Percentiles rank a stretch among this genome's conserved stretches.
Evolutionary conservation across 2,797 vertebrate genomes (phyloP).

Genomic region (Platalea minor): DNA sequence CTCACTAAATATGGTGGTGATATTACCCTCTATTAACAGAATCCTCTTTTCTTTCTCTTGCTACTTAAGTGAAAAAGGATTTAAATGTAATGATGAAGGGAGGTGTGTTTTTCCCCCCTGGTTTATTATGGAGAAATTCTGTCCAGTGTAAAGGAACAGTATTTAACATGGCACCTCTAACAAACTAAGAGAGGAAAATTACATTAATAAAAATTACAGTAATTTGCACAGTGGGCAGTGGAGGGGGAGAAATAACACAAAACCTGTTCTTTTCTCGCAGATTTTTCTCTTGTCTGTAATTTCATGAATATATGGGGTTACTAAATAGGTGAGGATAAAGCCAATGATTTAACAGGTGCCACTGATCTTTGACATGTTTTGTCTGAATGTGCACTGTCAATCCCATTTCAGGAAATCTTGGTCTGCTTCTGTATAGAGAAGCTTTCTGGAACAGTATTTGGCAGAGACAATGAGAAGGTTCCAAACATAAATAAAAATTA

Average conservation of each 20-base stretch:
- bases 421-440: not conserved
- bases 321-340: not conserved
- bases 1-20: not conserved
- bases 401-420: not conserved
- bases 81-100: not conserved
- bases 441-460: not conserved
- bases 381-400: not conserved
- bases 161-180: not conserved
- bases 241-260: not conserved
- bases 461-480: not conserved
- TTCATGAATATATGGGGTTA: not conserved
- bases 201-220: not conserved
- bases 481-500: not conserved
- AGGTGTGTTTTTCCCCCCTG: accelerated
- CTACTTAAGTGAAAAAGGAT: not conserved
- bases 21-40: not conserved
- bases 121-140: not conserved
- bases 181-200: not conserved
- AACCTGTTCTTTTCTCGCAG: not conserved
- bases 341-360: not conserved
- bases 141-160: not conserved
- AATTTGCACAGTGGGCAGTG: not conserved
- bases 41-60: not conserved
- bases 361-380: not conserved
- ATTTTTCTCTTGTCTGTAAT: not conserved